Conservation (phyloP, 2,113 vertebrate species). For the Vulpes vulpes region DNA sequence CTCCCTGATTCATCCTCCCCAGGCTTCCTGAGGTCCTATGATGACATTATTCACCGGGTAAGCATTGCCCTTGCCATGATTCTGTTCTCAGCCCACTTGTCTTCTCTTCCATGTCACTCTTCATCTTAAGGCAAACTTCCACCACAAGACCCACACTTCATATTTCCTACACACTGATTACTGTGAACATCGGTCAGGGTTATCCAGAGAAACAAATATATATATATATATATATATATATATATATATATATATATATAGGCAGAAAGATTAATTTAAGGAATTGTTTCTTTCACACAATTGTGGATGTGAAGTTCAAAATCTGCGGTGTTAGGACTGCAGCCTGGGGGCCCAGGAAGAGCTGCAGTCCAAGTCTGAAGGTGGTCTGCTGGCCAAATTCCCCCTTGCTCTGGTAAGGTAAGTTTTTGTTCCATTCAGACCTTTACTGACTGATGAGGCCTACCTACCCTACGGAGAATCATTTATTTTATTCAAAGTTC, state of each 20-base stretch:
- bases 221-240: no score
- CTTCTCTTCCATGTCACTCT: not conserved
- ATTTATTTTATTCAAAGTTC: not conserved
- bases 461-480: not conserved
- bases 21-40: not conserved
- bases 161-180: not conserved
- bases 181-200: not conserved
- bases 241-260: no score
- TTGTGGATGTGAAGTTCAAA: not conserved
- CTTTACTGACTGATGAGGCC: not conserved
- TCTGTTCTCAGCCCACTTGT: not conserved
- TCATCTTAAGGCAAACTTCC: not conserved
- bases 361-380: not conserved
- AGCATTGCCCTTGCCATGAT: fast-evolving
- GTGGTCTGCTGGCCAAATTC: not conserved
- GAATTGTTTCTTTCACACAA: not conserved
- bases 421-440: not conserved
- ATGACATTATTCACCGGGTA: not conserved
- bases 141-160: not conserved
- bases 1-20: not conserved
- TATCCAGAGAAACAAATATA: not conserved
- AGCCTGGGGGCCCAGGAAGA: not conserved
- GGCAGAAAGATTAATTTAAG: not conserved
- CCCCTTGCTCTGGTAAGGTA: not conserved
- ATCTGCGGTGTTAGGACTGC: not conserved